phyloP scores from a whole-genome alignment of 2,797 vertebrate species.

The Sandelia bainsii region DNA sequence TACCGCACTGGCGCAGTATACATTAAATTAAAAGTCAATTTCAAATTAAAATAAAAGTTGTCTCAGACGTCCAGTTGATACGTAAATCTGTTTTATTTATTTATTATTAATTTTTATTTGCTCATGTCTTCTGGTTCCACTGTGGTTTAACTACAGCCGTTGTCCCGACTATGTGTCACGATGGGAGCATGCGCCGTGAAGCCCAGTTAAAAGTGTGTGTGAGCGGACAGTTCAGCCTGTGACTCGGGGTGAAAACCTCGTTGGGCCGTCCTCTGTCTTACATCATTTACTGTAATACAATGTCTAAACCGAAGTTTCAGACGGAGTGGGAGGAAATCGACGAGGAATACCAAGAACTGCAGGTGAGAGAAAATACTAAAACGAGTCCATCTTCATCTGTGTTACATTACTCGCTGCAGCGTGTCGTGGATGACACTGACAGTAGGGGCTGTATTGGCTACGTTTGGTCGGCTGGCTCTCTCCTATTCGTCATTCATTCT shows the following conservation, averaged over 20 bases:
- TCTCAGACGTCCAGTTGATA: rapidly evolving
- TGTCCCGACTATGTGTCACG: no score
- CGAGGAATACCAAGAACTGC: conserved; percentile 91
- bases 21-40: not conserved
- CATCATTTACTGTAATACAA: conserved; percentile 61
- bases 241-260: conserved; percentile 11
- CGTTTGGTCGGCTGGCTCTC: conserved; percentile 36
- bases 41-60: not conserved
- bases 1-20: not conserved
- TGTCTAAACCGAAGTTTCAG: conserved; percentile 87
- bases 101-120: not conserved
- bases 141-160: not conserved
- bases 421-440: conserved; percentile 42
- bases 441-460: conserved; percentile 25
- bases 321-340: conserved; percentile 92
- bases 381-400: not conserved
- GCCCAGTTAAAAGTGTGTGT: conserved; percentile 34
- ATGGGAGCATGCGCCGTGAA: conserved; percentile 64
- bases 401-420: not conserved
- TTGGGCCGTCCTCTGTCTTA: conserved; percentile 9
- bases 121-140: not conserved
- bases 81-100: rapidly evolving
- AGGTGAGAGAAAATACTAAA: conserved; percentile 80
- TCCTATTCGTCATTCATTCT: conserved; percentile 63
- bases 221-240: conserved; percentile 30